These are phyloP conservation scores for Peromyscus eremicus DNA, from an alignment of 2,797 vertebrate genomes.

Conservation along the genomic window DNA sequence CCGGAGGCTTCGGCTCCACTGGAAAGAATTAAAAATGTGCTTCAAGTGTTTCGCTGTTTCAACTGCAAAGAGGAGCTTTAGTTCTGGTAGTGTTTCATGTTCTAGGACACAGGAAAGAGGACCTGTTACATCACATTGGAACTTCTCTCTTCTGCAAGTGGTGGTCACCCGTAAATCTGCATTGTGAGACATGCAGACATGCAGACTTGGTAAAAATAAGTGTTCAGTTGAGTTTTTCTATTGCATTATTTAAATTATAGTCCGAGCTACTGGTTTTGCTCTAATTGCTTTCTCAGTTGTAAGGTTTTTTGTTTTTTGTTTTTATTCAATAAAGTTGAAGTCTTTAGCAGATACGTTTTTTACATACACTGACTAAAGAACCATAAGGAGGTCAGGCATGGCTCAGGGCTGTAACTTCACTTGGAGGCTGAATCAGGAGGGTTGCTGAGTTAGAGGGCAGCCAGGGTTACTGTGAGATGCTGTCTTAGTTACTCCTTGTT, in stretches of 20 bases:
- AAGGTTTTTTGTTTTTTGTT: constrained; percentile 34
- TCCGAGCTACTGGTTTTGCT: neutral
- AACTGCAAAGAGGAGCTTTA: neutral
- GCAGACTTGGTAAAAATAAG: neutral
- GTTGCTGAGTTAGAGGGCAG: neutral
- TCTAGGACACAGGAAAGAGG: neutral
- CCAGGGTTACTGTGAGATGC: neutral
- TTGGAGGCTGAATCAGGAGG: neutral
- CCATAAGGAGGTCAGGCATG: neutral
- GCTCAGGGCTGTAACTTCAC: neutral
- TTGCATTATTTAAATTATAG: constrained; percentile 14
- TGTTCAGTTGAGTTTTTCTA: neutral
- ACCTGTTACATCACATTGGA: neutral
- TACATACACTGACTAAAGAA: constrained; percentile 22
- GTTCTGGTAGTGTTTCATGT: neutral
- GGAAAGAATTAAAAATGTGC: constrained; percentile 90
- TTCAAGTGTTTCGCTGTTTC: neutral
- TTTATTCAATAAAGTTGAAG: constrained; percentile 4
- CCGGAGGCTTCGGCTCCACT: constrained; percentile 97
- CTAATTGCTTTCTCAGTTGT: constrained; percentile 35
- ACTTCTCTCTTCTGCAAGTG: neutral
- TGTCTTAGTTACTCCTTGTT: neutral
- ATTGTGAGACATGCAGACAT: neutral
- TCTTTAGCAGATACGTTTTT: neutral
- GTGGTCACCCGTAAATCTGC: neutral